Percentiles rank a stretch among this genome's conserved stretches.
Evolutionary conservation across 2,888 invertebrate species (phyloP).

Genomic region (Portevinia maculata): DNA sequence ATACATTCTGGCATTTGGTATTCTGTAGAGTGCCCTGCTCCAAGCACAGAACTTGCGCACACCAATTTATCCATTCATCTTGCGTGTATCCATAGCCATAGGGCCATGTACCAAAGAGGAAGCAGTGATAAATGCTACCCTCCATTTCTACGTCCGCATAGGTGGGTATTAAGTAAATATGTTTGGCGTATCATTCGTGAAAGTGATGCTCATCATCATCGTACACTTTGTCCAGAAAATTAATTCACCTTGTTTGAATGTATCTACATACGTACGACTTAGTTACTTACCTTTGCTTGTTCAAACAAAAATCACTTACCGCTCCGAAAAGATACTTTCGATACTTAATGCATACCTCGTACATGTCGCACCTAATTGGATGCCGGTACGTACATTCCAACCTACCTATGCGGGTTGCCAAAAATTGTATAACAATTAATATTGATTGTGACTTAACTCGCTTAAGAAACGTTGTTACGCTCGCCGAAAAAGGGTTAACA

Average conservation of each 20-base stretch:
- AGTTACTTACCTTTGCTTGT: conserved; percentile 73
- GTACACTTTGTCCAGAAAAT: conserved; percentile 9
- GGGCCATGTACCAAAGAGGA: conserved; percentile 67
- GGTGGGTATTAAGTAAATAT: conserved; percentile 68
- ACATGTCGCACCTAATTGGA: conserved; percentile 59
- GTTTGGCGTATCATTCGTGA: conserved; percentile 70
- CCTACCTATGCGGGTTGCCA: conserved; percentile 22
- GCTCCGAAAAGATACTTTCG: conserved; percentile 41
- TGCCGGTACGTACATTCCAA: conserved; percentile 35
- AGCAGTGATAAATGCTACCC: conserved; percentile 67
- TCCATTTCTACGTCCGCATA: conserved; percentile 60
- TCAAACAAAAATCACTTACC: conserved; percentile 67
- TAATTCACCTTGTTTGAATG: conserved; percentile 8
- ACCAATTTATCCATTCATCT: conserved; percentile 59
- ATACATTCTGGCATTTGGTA: conserved; percentile 29
- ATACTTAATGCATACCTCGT: conserved; percentile 21
- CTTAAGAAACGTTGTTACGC: conserved; percentile 59
- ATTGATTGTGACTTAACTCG: conserved; percentile 60
- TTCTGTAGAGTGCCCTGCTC: conserved; percentile 33
- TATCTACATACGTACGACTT: conserved; percentile 1
- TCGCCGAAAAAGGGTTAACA: conserved; percentile 32
- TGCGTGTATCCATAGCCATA: conserved; percentile 28
- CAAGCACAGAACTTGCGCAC: conserved; percentile 72
- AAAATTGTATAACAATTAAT: conserved; percentile 61
- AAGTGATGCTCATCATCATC: conserved; percentile 72